Percentiles rank a stretch among this genome's conserved stretches.
phyloP scores from a whole-genome alignment of 1,140 invertebrate species.

The Sesamia nonagrioides region DNA sequence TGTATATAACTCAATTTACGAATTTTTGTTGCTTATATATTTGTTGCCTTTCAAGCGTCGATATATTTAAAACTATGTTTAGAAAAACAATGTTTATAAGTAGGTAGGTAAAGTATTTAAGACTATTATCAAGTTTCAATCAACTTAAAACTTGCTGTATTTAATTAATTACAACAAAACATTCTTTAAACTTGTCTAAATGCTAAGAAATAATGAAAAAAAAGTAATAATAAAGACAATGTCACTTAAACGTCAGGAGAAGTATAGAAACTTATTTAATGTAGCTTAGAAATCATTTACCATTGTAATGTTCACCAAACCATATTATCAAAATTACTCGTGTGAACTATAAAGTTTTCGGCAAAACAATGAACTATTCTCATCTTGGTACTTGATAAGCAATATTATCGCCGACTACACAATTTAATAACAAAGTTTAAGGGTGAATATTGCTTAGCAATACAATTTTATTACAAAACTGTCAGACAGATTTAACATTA shows the following conservation, averaged over 20 bases:
- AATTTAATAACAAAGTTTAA: neutral
- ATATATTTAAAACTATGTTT: too few relatives aligned
- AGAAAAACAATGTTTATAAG: too few relatives aligned
- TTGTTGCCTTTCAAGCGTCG: too few relatives aligned
- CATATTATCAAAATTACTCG: too few relatives aligned
- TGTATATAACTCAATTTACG: too few relatives aligned
- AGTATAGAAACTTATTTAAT: neutral
- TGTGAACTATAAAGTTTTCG: neutral
- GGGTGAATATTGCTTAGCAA: too few relatives aligned
- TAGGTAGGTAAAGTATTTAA: neutral
- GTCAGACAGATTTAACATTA: neutral
- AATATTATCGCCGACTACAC: neutral
- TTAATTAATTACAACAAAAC: conserved; percentile 19
- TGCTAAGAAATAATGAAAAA: neutral
- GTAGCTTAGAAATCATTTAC: conserved; percentile 2
- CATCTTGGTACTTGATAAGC: neutral
- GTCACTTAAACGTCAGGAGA: too few relatives aligned
- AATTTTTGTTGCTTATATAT: too few relatives aligned
- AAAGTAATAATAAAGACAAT: neutral
- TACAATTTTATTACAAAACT: neutral
- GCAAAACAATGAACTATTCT: neutral
- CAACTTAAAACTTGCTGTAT: conserved; percentile 10
- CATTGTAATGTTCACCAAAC: neutral
- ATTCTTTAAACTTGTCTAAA: neutral
- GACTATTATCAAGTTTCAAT: conserved; percentile 27